Percentiles rank a stretch among this genome's conserved stretches.
These are phyloP conservation scores for Cephus rjabovi DNA, from an alignment of 2,888 invertebrate genomes.

Conservation along the genomic window DNA sequence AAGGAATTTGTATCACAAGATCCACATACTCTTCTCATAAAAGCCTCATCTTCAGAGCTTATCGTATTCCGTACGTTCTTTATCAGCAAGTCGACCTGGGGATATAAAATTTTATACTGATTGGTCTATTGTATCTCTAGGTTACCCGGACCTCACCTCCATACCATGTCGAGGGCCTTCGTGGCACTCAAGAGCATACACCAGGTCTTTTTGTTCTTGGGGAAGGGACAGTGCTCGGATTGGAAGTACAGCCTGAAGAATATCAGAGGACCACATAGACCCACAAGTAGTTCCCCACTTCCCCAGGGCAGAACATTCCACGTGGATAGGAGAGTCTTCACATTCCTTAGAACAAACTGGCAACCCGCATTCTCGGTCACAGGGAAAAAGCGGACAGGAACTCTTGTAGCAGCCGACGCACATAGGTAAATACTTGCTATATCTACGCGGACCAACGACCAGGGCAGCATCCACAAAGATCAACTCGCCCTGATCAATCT, in stretches of 20 bases:
- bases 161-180: slow-evolving; percentile 69
- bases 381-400: slow-evolving; percentile 65
- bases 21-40: slow-evolving; percentile 72
- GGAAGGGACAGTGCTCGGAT: slow-evolving; percentile 65
- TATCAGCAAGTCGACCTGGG: slow-evolving; percentile 68
- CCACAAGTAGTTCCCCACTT: slow-evolving; percentile 69
- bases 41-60: slow-evolving; percentile 69
- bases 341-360: slow-evolving; percentile 78
- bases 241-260: slow-evolving; percentile 66
- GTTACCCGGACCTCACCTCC: slow-evolving; percentile 64
- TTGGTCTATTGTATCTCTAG: neutral
- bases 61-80: slow-evolving; percentile 68
- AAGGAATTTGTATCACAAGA: slow-evolving; percentile 78
- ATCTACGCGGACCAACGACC: slow-evolving; percentile 76
- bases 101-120: neutral
- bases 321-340: slow-evolving; percentile 71
- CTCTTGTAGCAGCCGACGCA: slow-evolving; percentile 76
- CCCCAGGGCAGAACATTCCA: slow-evolving; percentile 75
- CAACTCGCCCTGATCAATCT: slow-evolving; percentile 76
- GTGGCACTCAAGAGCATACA: slow-evolving; percentile 70
- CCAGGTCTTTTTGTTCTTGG: slow-evolving; percentile 68
- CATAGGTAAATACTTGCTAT: slow-evolving; percentile 68
- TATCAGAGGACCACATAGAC: slow-evolving; percentile 56
- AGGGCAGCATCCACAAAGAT: slow-evolving; percentile 79
- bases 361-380: slow-evolving; percentile 75